These are phyloP conservation scores for Lapara coniferarum DNA, from an alignment of 2,888 invertebrate species.

Conservation along the genomic window DNA sequence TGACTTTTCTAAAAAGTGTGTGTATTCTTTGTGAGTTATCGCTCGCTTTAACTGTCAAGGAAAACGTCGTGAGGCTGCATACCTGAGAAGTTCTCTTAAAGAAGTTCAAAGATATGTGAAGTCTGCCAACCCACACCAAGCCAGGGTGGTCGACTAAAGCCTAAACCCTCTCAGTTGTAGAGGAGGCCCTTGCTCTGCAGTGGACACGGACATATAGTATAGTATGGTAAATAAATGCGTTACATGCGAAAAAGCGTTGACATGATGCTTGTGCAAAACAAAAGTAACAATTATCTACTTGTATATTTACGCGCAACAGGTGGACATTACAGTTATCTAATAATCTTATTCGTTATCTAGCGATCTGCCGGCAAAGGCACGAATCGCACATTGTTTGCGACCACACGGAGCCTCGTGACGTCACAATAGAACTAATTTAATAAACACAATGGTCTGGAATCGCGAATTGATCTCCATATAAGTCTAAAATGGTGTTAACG, in stretches of 20 bases:
- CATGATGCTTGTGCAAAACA: neutral
- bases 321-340: neutral
- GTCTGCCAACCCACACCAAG: no score
- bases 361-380: neutral
- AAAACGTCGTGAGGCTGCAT: no score
- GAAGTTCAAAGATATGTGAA: no score
- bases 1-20: no score
- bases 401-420: neutral
- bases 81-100: no score
- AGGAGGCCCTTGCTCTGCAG: no score
- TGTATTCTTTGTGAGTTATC: no score
- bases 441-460: neutral
- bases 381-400: conserved; percentile 19
- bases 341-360: conserved; percentile 5
- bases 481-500: conserved; percentile 19
- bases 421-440: neutral
- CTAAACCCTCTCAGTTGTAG: no score
- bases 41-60: no score
- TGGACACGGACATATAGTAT: no score
- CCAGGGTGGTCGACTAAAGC: no score
- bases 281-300: neutral
- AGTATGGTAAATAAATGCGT: no score
- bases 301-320: neutral
- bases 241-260: neutral
- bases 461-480: conserved; percentile 32